Evolutionary conservation across 2,797 vertebrate genomes (phyloP).

Genomic region (Hypotaenidia philippensis): DNA sequence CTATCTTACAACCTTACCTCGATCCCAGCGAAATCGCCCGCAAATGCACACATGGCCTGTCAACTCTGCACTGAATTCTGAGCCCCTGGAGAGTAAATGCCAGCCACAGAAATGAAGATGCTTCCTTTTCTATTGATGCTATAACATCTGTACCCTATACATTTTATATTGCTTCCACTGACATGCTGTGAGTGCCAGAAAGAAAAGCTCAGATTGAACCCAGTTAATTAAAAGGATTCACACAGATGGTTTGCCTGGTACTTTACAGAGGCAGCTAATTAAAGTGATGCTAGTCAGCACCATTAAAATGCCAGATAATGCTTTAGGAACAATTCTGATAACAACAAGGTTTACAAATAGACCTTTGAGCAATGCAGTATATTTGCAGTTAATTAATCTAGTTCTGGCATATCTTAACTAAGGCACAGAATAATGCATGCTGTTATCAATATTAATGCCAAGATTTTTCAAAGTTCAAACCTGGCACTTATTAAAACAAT

Average conservation of each 20-base stretch:
- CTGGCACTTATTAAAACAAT: constrained; percentile 30
- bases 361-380: background rate
- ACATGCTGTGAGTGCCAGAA: background rate
- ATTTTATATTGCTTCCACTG: background rate
- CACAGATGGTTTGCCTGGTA: constrained; percentile 38
- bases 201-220: background rate
- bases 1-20: background rate
- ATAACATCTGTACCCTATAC: background rate
- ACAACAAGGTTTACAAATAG: constrained; percentile 39
- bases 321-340: constrained; percentile 13
- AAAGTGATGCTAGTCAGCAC: constrained; percentile 39
- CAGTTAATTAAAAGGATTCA: constrained; percentile 62
- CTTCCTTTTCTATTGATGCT: background rate
- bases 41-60: background rate
- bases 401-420: constrained; percentile 6
- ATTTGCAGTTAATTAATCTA: constrained; percentile 43
- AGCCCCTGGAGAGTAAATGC: background rate
- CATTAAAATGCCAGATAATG: constrained; percentile 52
- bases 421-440: background rate
- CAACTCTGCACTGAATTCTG: background rate
- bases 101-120: background rate
- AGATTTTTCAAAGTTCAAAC: background rate
- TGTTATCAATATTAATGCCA: constrained; percentile 1
- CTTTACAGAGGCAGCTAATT: constrained; percentile 48
- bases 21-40: background rate